Evolutionary conservation across 2,113 vertebrate species (phyloP).

Genomic region (Oreochromis aureus): DNA sequence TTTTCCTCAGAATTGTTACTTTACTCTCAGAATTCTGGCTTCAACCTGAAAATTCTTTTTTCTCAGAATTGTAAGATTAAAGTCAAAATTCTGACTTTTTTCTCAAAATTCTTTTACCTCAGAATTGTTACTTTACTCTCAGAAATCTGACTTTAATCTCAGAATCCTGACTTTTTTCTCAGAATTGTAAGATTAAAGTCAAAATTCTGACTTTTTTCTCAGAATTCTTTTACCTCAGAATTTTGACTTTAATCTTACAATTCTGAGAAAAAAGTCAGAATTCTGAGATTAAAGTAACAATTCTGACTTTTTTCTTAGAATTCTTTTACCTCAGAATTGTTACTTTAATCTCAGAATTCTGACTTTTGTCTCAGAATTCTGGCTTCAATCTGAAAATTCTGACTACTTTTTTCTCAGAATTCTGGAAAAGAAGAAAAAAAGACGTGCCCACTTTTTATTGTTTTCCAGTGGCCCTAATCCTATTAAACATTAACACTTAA

Average conservation of each 20-base stretch:
- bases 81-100: too few relatives aligned
- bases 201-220: too few relatives aligned
- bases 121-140: too few relatives aligned
- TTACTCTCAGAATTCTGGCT: neutral
- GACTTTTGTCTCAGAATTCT: too few relatives aligned
- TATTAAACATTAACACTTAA: constrained; percentile 2
- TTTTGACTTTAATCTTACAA: neutral
- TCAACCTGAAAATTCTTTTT: neutral
- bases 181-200: neutral
- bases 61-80: neutral
- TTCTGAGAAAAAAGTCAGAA: too few relatives aligned
- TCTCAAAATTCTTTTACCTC: too few relatives aligned
- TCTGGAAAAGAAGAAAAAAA: neutral
- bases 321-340: too few relatives aligned
- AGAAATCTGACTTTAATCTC: neutral
- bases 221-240: neutral
- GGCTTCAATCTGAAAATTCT: neutral
- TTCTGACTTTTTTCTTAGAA: too few relatives aligned
- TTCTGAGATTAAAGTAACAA: too few relatives aligned
- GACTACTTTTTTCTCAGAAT: neutral
- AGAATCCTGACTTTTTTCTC: neutral
- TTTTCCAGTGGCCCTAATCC: neutral
- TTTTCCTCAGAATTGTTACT: neutral
- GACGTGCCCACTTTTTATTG: neutral
- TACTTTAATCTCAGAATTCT: too few relatives aligned